Evolutionary conservation across 2,113 vertebrate genomes (phyloP), one percentile per base, ranked within the genome.

Genomic region (Hucho hucho): DNA sequence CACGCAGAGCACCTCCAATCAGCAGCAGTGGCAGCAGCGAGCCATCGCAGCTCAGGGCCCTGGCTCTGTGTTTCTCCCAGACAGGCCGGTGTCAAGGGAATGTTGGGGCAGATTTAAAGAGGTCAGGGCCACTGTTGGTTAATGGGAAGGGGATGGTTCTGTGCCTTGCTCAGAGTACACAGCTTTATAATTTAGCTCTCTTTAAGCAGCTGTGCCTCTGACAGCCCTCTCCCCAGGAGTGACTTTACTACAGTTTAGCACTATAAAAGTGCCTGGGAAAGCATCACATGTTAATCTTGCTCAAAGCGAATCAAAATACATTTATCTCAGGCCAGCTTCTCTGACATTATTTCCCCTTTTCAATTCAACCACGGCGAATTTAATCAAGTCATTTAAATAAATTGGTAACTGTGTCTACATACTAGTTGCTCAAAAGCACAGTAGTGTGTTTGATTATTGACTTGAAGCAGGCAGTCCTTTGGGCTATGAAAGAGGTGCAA

Each of bases 41-140:
- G 12, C 3, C n/a, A 18, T 22, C n/a, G 16, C 49, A 53, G 37
- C 11, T 9, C 37, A 43, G 37, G 37, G 56, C n/a, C 59, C 6
- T 63, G 59, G 59, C n/a, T 53, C 49, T 18, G 49, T 53, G 49
- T 53, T 53, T 53, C 49, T 18, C 16, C 4, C 82, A 88, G 87
- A 90, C 90, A 84, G 75, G 11, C 49, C 76, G 87, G 89, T 87
- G 87, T 87, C 90, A 82, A 70, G 85, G 83, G 90, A 91, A 88
- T 89, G 88, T 86, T 89, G 13, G 58, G 53, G 77, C 79, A 75
- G 79, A 85, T 89, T 89, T 87, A 86, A 88, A 80, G 75, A 84
- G 86, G 81, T 87, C 83, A 63, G 73, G 58, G 75, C 80, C 84
- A 81, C 86, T 83, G 22, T 76, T 32, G 37, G 65, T 81, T 84